Evolutionary conservation across 2,797 vertebrate species (phyloP), one percentile per base, ranked within the genome.

Genomic region (Simalia tracyae): DNA sequence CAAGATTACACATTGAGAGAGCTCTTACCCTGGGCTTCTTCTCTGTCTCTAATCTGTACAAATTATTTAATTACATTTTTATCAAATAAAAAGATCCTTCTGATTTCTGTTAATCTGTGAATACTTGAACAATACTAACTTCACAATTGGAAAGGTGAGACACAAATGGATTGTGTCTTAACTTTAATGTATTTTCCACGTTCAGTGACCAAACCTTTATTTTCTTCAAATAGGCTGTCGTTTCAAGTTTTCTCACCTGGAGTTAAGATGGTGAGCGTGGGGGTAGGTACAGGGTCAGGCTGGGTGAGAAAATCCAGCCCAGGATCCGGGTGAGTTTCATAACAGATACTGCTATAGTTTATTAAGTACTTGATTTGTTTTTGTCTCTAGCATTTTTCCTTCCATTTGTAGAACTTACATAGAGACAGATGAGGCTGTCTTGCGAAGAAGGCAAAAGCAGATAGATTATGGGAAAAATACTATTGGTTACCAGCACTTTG

Each of bases 381-480:
- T 1, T 17, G 54, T 84, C 8, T 22, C 31, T 57, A 50, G 12
- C 2, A 60, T 90, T 86, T 26, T 24, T 50, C n/a, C n/a, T 91
- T 54, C 97, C 92, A 95, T 94, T 94, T 19, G 2, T 91, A 98
- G 98, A 92, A 96, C 96, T 0, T 98, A 98, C 94, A 97, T 96
- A 31, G 98, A 98, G 95, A 98, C 97, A 64, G 98, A 98, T 64
- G 96, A 98, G 4, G 97, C 94, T 0, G 97, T 98, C 72, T 96
- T 98, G 93, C 98, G 97, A 93, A 96, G 98, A 36, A 92, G 98
- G 59, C 98, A 98, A 96, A 98, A 98, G 93, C 98, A 98, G 96
- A 98, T 98, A 95, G 98, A 98, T 95, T 99, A 98, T 36, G 98
- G 98, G 17, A 98, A 98, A 95, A 97, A 98, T 96, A 98, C 98